Evolutionary conservation across 2,888 invertebrate species (phyloP), one percentile per base, ranked within the genome.

Genomic region (Meteorus colon): DNA sequence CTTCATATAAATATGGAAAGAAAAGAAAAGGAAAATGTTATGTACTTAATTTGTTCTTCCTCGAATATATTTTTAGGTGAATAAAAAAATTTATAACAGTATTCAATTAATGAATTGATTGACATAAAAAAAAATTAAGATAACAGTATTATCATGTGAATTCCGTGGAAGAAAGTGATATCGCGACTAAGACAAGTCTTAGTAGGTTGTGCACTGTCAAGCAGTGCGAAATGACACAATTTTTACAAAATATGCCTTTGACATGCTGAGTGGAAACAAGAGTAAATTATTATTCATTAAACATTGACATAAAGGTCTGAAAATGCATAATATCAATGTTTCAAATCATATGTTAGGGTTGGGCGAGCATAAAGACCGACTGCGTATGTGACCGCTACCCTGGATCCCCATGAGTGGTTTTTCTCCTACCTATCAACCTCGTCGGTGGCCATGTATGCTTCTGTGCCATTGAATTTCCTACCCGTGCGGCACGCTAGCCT

Each of bases 301-400:
- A 65, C n/a, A 59, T 51, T 16, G 68, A 65, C 68, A 73, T 55
- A 45, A 60, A 65, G 27, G n/a, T 48, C 51, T 41, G 37, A 73
- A 73, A 65, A 55, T 73, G 8, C 55, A 60, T 73, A 24, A 66
- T 73, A 37, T 66, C 37, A 8, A 41, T 14, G 8, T 16, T 29
- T 67, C 4, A 79, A 79, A 84, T 84, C 82, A 81, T 77, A 81
- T 82, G 80, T 78, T 80, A 81, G 77, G 80, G 75, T 85, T 83
- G 84, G 80, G 79, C 82, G 85, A 85, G 86, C 88, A 85, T 86
- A 82, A 86, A 86, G 83, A 81, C 81, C 81, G 78, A 79, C 83
- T 84, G 85, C 84, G 85, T 85, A 83, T 31, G 83, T 81, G 84
- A 86, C 85, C 86, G 84, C 84, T 86, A 84, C 81, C 82, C 80